Evolutionary conservation across 2,888 invertebrate species (phyloP), one percentile per base, ranked within the genome.

Genomic region (Polydrusus pterygomalis): DNA sequence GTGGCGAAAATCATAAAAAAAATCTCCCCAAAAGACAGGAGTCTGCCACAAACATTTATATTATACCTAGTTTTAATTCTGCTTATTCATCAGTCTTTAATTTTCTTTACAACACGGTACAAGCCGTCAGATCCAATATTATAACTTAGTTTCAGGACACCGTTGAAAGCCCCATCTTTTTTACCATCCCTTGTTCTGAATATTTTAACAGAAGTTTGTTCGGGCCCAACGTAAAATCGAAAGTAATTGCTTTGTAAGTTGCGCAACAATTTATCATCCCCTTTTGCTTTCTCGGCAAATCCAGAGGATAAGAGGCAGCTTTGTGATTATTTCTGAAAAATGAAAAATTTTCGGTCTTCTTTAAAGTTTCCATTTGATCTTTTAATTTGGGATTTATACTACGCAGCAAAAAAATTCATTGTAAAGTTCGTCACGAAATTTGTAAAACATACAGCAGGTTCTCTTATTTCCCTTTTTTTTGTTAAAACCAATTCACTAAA

Each of bases 81-180:
- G 13, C 25, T 20, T 51, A 51, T 51, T 20, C 34, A 34, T 34
- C 18, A 18, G 18, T 51, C n/a, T 20, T n/a, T 11, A 11, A 51
- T 51, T 51, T 20, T n/a, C 20, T 25, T 51, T 20, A 51, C 10
- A 51, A 51, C 20, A 51, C 18, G 30, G 13, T 54, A 54, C n/a
- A 51, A 51, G 51, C 70, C 62, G 49, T 70, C 70, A 70, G 70
- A 49, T 38, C 62, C 70, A 70, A 70, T 70, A 70, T 49, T 45
- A 49, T 62, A 70, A 70, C 47, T 70, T 70, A 62, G 62, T 30
- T 62, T 51, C 49, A 70, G 70, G 60, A 34, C 51, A 62, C 38
- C 20, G 47, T 47, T 47, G 47, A 69, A 69, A 58, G 54, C 45
- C 56, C 68, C 43, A 45, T 58, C 43, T 58, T 69, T 69, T 58